Evolutionary conservation across 2,888 invertebrate genomes (phyloP).

Genomic region (Lycaena phlaeas): DNA sequence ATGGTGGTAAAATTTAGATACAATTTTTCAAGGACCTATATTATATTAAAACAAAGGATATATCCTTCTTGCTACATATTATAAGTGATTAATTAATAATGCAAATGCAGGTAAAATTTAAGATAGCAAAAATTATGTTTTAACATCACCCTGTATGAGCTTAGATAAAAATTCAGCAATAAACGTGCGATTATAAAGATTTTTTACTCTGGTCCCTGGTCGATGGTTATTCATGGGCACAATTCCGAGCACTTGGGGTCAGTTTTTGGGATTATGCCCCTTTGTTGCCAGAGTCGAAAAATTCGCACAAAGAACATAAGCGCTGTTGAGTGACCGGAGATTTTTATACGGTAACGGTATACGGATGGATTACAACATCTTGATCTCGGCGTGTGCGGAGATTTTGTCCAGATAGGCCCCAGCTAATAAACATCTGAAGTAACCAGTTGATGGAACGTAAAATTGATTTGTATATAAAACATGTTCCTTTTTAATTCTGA

Average conservation of each 20-base stretch:
- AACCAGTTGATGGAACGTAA: slow-evolving; percentile 40
- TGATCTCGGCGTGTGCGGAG: slow-evolving; percentile 27
- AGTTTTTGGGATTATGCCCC: slow-evolving; percentile 66
- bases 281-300: slow-evolving; percentile 60
- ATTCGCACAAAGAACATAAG: slow-evolving; percentile 45
- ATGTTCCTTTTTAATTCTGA: background rate
- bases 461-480: slow-evolving; percentile 30
- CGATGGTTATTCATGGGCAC: slow-evolving; percentile 34
- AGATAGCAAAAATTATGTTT: no score
- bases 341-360: slow-evolving; percentile 41
- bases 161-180: slow-evolving; percentile 33
- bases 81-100: no score
- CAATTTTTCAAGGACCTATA: no score
- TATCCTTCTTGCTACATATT: no score
- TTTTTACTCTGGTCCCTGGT: slow-evolving; percentile 42
- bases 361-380: slow-evolving; percentile 48
- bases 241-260: slow-evolving; percentile 63
- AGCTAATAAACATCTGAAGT: slow-evolving; percentile 37
- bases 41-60: no score
- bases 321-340: slow-evolving; percentile 58
- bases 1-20: no score
- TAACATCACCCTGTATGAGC: slow-evolving; percentile 36
- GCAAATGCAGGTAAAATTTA: no score
- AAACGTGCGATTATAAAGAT: slow-evolving; percentile 45
- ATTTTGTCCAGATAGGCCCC: slow-evolving; percentile 25